Percentiles rank a stretch among this genome's conserved stretches.
Conservation (phyloP, 2,797 vertebrate species). For the Pangasius krempfi region DNA sequence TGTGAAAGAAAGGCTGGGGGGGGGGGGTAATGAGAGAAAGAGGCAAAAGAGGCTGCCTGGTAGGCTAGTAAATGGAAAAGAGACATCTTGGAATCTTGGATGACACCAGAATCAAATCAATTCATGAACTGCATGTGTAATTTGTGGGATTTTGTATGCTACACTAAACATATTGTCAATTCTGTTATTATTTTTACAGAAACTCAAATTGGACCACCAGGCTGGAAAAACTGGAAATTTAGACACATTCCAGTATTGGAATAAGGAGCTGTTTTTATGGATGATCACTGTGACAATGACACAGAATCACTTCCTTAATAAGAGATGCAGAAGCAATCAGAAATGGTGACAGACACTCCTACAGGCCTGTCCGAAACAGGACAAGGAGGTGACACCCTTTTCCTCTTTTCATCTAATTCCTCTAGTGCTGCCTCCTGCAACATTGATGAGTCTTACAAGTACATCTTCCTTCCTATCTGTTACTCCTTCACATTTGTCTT, state of each 20-base stretch:
- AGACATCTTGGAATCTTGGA: not conserved
- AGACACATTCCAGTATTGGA: slow-evolving; percentile 14
- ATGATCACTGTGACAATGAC: slow-evolving; percentile 53
- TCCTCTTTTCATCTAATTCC: slow-evolving; percentile 44
- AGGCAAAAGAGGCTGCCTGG: not conserved
- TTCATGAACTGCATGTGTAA: not conserved
- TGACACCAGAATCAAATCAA: not conserved
- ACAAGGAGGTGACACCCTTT: slow-evolving; percentile 34
- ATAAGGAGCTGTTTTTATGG: slow-evolving; percentile 25
- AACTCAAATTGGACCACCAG: slow-evolving; percentile 4
- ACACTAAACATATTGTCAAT: slow-evolving; percentile 8
- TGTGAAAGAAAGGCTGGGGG: slow-evolving; percentile 53
- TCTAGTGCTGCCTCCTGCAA: slow-evolving; percentile 67
- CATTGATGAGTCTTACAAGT: slow-evolving; percentile 84
- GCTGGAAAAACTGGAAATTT: slow-evolving; percentile 20
- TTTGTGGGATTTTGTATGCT: not conserved
- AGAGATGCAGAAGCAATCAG: slow-evolving; percentile 38
- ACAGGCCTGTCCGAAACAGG: slow-evolving; percentile 43
- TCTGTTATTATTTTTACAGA: slow-evolving; percentile 45
- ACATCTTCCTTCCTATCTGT: slow-evolving; percentile 82
- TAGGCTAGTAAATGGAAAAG: slow-evolving; percentile 20
- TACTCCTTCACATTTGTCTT: slow-evolving; percentile 83
- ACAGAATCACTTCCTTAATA: slow-evolving; percentile 17
- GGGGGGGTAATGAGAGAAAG: not conserved
- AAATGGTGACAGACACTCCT: slow-evolving; percentile 53